A percentile compares a stretch with the other conserved stretches of the same genome.
These are phyloP conservation scores for Blastobasis adustella DNA, from an alignment of 2,888 invertebrate species.

Conservation along the genomic window DNA sequence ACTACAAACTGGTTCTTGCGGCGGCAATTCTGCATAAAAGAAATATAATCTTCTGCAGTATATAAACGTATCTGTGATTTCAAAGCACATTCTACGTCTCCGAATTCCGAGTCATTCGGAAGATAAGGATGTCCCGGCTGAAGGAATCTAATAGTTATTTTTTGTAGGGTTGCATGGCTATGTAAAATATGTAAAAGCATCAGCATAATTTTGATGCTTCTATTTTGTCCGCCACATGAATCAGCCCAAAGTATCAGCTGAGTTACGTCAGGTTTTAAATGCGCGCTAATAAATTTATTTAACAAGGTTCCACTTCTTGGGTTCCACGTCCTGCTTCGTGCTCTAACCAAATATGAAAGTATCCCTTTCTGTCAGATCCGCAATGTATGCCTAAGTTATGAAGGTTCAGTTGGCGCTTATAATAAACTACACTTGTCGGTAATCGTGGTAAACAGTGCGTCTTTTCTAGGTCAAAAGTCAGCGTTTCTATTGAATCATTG, in stretches of 20 bases:
- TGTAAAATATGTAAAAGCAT: conserved; percentile 8
- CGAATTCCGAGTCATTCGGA: conserved; percentile 12
- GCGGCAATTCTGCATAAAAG: conserved; percentile 3
- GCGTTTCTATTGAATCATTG: conserved; percentile 5
- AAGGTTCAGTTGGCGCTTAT: conserved; percentile 22
- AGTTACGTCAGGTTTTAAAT: conserved; percentile 8
- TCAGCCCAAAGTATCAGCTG: conserved; percentile 19
- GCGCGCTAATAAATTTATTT: conserved; percentile 1
- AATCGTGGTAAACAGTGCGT: conserved; percentile 16
- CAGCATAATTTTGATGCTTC: conserved; percentile 8
- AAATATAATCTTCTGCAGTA: conserved; percentile 9
- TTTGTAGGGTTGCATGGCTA: conserved; percentile 5
- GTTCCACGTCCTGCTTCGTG: conserved; percentile 20
- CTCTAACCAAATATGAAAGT: conserved; percentile 21
- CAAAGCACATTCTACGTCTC: conserved; percentile 9
- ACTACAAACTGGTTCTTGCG: conserved; percentile 4
- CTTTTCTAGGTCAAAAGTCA: conserved; percentile 18
- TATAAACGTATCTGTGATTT: conserved; percentile 9
- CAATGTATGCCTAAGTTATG: conserved; percentile 21
- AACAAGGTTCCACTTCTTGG: conserved; percentile 20
- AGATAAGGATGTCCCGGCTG: conserved; percentile 12
- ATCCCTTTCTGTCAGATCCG: conserved; percentile 14
- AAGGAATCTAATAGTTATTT: conserved; percentile 9
- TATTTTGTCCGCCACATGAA: conserved; percentile 21
- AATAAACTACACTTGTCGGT: conserved; percentile 21